Evolutionary conservation across 2,888 invertebrate species (phyloP).

Genomic region (Colostygia pectinataria): DNA sequence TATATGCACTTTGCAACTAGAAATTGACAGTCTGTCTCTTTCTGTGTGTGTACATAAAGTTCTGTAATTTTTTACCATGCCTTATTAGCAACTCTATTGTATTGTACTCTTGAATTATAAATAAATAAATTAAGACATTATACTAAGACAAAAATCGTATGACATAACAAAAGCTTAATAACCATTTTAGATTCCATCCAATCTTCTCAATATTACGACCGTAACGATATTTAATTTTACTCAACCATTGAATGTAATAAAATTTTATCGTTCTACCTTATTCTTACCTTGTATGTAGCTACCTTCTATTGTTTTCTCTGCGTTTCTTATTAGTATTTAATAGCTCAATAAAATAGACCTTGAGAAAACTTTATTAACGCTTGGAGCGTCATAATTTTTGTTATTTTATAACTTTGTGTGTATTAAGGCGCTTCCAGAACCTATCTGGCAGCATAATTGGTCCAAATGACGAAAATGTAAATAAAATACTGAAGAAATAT

Average conservation of each 20-base stretch:
- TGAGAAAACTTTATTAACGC: conserved; percentile 40
- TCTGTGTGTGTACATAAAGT: too few species aligned
- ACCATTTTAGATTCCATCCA: conserved; percentile 10
- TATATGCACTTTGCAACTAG: too few species aligned
- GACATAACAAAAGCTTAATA: conserved; percentile 9
- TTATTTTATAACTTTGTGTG: conserved; percentile 33
- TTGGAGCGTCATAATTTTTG: conserved; percentile 39
- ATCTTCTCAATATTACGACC: conserved; percentile 15
- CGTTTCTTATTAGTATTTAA: conserved; percentile 45
- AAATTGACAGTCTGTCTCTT: too few species aligned
- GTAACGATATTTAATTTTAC: conserved; percentile 37
- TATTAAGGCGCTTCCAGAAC: conserved; percentile 27
- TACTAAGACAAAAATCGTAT: conserved; percentile 1
- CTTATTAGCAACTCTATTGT: too few species aligned
- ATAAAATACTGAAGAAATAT: too few species aligned
- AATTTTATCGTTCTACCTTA: conserved; percentile 38
- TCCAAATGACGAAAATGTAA: conserved; percentile 10
- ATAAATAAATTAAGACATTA: too few species aligned
- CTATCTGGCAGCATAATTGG: conserved; percentile 1
- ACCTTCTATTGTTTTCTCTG: conserved; percentile 34
- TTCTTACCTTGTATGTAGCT: conserved; percentile 18
- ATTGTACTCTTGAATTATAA: too few species aligned
- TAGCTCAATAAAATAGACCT: conserved; percentile 39
- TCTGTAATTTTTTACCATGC: too few species aligned
- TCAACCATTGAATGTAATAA: conserved; percentile 36